A percentile compares a stretch with the other conserved stretches of the same genome.
Evolutionary conservation across 1,140 invertebrate species (phyloP).

Genomic region (Leptopilina clavipes): DNA sequence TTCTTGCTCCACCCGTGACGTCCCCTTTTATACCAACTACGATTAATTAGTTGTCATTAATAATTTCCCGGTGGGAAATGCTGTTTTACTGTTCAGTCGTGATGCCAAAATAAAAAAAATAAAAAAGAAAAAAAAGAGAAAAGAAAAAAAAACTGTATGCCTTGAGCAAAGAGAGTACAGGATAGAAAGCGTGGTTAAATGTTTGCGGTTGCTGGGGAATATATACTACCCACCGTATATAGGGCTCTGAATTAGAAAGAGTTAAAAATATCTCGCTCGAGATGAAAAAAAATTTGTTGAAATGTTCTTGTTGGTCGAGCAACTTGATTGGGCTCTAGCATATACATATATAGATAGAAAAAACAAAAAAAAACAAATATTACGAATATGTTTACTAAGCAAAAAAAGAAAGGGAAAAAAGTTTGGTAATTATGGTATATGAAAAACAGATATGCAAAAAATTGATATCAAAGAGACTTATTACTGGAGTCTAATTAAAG

Average conservation of each 20-base stretch:
- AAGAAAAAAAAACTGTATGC: neutral
- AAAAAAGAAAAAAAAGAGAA: neutral
- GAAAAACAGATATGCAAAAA: neutral
- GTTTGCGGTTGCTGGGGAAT: slow-evolving; percentile 7
- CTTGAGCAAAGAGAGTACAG: slow-evolving; percentile 11
- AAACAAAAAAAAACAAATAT: neutral
- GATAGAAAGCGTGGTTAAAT: slow-evolving; percentile 16
- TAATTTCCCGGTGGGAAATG: slow-evolving; percentile 41
- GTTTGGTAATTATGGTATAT: neutral
- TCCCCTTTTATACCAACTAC: slow-evolving; percentile 37
- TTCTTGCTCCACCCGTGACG: slow-evolving; percentile 34
- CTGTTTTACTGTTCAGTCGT: slow-evolving; percentile 5
- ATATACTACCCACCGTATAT: neutral
- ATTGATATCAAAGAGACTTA: neutral
- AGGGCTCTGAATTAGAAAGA: slow-evolving; percentile 1
- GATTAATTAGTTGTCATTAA: slow-evolving; percentile 53
- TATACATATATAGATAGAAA: neutral
- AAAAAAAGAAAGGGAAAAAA: neutral
- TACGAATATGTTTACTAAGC: too few species aligned
- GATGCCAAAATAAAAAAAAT: slow-evolving; percentile 9
- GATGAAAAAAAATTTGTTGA: slow-evolving; percentile 1
- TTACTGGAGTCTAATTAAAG: neutral
- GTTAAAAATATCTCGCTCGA: slow-evolving; percentile 15
- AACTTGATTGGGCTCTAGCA: neutral
- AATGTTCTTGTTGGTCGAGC: neutral